Evolutionary conservation across 2,797 vertebrate species (phyloP).

Genomic region (Babyrousa celebensis): DNA sequence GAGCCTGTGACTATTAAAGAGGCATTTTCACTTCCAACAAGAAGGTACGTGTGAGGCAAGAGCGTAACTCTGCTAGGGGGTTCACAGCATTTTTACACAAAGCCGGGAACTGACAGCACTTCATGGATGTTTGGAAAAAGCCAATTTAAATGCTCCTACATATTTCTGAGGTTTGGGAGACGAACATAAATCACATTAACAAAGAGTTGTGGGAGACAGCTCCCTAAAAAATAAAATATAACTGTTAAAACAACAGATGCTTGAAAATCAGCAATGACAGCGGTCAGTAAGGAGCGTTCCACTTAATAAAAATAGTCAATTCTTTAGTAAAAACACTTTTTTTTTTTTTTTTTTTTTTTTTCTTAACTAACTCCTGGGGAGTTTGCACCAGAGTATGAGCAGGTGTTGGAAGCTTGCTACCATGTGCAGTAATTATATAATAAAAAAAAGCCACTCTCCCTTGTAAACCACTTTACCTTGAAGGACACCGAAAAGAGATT

Average conservation of each 20-base stretch:
- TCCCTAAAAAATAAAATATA: not conserved
- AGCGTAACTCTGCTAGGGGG: not conserved
- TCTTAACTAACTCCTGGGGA: not conserved
- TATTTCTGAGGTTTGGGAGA: not conserved
- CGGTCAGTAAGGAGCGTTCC: not conserved
- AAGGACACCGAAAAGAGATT: slow-evolving; percentile 72
- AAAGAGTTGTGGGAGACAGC: not conserved
- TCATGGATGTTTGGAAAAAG: not conserved
- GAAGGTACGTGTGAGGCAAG: not conserved
- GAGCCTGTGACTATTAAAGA: slow-evolving; percentile 4
- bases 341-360: not conserved
- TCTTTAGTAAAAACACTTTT: not conserved
- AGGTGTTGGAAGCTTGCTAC: not conserved
- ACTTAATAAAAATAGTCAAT: not conserved
- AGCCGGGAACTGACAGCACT: not conserved
- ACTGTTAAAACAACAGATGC: not conserved
- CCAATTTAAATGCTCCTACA: not conserved
- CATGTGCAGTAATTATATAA: slow-evolving; percentile 55
- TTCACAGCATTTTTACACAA: not conserved
- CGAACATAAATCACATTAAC: not conserved
- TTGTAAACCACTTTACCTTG: slow-evolving; percentile 67
- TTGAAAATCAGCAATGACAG: not conserved
- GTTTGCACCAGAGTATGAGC: not conserved
- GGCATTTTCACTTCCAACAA: not conserved
- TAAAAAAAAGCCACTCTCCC: slow-evolving; percentile 27